A percentile compares a stretch with the other conserved stretches of the same genome.
Evolutionary conservation across 2,888 invertebrate genomes (phyloP).

Genomic region (Herminia tarsipennalis): DNA sequence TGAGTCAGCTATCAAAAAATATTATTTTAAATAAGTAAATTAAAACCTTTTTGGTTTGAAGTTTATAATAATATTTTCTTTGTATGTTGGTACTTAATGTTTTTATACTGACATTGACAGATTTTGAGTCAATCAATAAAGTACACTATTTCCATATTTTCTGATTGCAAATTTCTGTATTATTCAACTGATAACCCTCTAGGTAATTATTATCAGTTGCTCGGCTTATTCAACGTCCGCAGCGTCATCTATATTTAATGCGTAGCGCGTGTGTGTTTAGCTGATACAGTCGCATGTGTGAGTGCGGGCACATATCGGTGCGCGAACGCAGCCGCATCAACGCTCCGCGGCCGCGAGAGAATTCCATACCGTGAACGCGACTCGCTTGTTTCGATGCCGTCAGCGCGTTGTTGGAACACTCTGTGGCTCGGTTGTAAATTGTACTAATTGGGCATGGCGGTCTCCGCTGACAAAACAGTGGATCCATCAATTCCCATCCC

Average conservation of each 20-base stretch:
- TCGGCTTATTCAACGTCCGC: slow-evolving; percentile 42
- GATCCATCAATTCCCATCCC: slow-evolving; percentile 69
- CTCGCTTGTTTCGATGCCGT: slow-evolving; percentile 78
- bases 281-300: slow-evolving; percentile 48
- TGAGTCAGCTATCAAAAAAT: too few relatives aligned
- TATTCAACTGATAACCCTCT: slow-evolving; percentile 51
- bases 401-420: slow-evolving; percentile 77
- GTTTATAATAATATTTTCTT: neutral
- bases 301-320: slow-evolving; percentile 67
- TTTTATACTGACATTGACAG: too few relatives aligned
- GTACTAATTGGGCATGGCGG: slow-evolving; percentile 83
- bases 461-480: slow-evolving; percentile 74
- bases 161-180: slow-evolving; percentile 31
- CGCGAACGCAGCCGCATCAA: slow-evolving; percentile 77
- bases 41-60: neutral
- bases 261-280: slow-evolving; percentile 48
- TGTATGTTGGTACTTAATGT: neutral
- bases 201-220: slow-evolving; percentile 54
- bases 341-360: slow-evolving; percentile 69
- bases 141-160: too few relatives aligned
- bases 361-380: slow-evolving; percentile 80
- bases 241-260: slow-evolving; percentile 62
- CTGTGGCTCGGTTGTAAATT: slow-evolving; percentile 79
- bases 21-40: too few relatives aligned
- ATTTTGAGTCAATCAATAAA: too few relatives aligned